Conservation (phyloP, 2,888 invertebrate genomes). For the Agrotis puta region DNA sequence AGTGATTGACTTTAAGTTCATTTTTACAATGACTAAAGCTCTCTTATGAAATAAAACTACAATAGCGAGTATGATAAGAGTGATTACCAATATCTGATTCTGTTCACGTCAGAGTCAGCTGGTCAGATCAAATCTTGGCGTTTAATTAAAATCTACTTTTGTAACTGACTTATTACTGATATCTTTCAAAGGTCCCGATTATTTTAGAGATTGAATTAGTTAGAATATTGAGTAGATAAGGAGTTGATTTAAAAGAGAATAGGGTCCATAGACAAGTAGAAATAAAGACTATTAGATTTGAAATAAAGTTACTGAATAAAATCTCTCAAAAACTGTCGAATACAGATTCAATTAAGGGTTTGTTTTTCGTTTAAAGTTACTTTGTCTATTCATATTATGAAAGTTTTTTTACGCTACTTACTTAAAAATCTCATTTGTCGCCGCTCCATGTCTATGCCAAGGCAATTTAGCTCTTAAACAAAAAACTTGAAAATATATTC, state of each 20-base stretch:
- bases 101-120: constrained; percentile 43
- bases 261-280: not conserved
- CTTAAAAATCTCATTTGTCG: constrained; percentile 29
- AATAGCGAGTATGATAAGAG: constrained; percentile 8
- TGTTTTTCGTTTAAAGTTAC: not conserved
- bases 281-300: not conserved
- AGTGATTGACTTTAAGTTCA: not conserved
- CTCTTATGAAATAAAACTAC: not conserved
- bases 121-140: constrained; percentile 26
- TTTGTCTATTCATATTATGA: too few relatives aligned
- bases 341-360: not conserved
- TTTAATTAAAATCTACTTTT: constrained; percentile 46
- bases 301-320: not conserved
- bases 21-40: not conserved
- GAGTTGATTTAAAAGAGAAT: not conserved
- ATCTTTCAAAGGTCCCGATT: constrained; percentile 16
- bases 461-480: constrained; percentile 42
- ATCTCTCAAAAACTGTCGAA: not conserved
- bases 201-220: constrained; percentile 31
- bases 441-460: constrained; percentile 25
- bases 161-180: constrained; percentile 9
- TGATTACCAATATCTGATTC: constrained; percentile 51
- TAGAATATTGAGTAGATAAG: constrained; percentile 19
- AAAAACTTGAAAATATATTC: constrained; percentile 64
- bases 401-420: not conserved